Base-by-base conservation (phyloP, 2,797 vertebrate species). In the Channa striata region DNA sequence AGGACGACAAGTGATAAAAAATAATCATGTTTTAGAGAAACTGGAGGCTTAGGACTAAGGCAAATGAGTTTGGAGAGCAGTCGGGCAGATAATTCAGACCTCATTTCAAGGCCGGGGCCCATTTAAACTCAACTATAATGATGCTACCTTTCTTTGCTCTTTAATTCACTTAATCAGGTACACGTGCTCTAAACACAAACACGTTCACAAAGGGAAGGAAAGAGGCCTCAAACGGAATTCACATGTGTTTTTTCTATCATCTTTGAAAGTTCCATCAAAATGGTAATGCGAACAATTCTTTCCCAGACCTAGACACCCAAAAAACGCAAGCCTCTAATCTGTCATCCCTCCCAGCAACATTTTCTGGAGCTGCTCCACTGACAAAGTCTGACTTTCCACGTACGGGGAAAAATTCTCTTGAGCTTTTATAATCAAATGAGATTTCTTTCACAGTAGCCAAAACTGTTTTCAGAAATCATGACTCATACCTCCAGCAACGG, bases 211-310 rank as follows among this genome's bases (percentile, higher is more conserved):
- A 21, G 17, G 46, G 33, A 57, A 47, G 60, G 53, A 67, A 62
- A 68, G 39, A 68, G 66, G 46, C 60, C 58, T 69, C 19, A 47
- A 74, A 83, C 56, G 69, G 44, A 74, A 53, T 70, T 64, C 51
- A 77, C 68, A 66, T 68, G 21, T 84, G 54, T 64, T 82, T 80
- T 80, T 61, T 44, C 59, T 59, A 66, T 72, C 75, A 82, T 66
- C 72, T 78, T 65, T 30, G 33, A 74, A 77, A 82, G 85, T 81
- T 77, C 53, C 70, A 79, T 89, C 72, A 85, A 68, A 74, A 91
- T 85, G 78, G 70, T 76, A 82, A 85, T 86, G 74, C 75, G 65
- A 84, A 66, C 59, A 75, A 69, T 80, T 85, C 59, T 70, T 77
- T 82, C 71, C 75, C 65, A 66, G 66, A 68, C 57, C 63, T 30